Conservation (phyloP, 2,113 vertebrate genomes). For the Otolemur garnettii region DNA sequence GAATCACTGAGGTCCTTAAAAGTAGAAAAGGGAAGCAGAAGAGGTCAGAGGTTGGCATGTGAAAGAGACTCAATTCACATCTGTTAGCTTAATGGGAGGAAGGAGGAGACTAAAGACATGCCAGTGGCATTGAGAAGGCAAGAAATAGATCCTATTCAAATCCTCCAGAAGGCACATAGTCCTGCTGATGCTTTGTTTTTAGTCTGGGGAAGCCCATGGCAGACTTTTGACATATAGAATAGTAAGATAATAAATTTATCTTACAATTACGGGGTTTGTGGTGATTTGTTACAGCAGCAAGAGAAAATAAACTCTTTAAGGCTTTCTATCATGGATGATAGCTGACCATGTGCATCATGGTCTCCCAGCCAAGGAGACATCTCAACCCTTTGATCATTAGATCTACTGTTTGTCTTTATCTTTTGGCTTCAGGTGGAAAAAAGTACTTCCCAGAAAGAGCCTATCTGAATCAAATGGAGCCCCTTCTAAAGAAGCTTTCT, state of each 20-base stretch:
- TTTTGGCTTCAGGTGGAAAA: neutral
- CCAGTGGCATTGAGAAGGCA: neutral
- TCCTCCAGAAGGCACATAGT: neutral
- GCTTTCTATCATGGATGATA: neutral
- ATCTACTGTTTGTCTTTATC: neutral
- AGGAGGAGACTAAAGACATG: neutral
- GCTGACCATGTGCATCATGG: rapidly evolving
- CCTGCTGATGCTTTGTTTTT: neutral
- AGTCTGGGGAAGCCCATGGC: neutral
- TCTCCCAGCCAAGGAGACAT: neutral
- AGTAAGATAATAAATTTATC: neutral
- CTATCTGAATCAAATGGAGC: neutral
- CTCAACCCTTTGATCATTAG: too few relatives aligned
- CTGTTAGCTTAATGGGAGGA: neutral
- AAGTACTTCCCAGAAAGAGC: neutral
- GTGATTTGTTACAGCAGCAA: neutral
- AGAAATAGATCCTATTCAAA: neutral
- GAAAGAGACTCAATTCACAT: neutral
- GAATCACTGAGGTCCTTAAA: neutral
- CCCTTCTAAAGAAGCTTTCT: neutral
- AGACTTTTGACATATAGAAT: neutral
- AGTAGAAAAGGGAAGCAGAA: neutral
- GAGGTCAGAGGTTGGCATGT: neutral
- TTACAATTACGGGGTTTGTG: neutral
- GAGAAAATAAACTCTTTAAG: neutral